These are phyloP conservation scores for Fragum fragum DNA, from an alignment of 2,888 invertebrate species.

Conservation along the genomic window DNA sequence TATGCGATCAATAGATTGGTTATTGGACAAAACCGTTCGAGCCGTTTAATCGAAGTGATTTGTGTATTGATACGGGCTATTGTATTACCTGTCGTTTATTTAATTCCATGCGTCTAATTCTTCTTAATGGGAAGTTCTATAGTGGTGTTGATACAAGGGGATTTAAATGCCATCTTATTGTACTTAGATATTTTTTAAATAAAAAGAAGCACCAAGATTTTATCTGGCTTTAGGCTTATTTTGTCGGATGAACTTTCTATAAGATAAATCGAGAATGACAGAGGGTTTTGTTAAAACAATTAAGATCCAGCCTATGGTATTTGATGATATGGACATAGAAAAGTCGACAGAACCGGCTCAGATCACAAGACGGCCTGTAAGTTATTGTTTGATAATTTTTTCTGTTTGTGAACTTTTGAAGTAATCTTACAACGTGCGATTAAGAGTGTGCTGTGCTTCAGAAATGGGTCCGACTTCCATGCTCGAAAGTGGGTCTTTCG, in stretches of 20 bases:
- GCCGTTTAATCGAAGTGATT: slow-evolving; percentile 20
- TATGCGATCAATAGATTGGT: slow-evolving; percentile 27
- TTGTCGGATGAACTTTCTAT: background rate
- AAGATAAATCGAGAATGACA: slow-evolving; percentile 5
- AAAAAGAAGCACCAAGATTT: too few relatives aligned
- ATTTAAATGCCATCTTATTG: background rate
- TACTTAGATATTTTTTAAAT: too few relatives aligned
- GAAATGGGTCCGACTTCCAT: too few relatives aligned
- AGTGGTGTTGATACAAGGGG: background rate
- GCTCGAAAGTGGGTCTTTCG: too few relatives aligned
- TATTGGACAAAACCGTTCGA: slow-evolving; percentile 21
- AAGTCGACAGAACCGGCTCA: background rate
- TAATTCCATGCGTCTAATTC: slow-evolving; percentile 14
- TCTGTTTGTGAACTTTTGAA: too few relatives aligned
- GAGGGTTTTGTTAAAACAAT: slow-evolving; percentile 58
- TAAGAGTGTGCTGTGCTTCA: too few relatives aligned
- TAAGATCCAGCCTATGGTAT: slow-evolving; percentile 40
- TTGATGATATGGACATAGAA: slow-evolving; percentile 50
- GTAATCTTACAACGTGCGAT: too few relatives aligned
- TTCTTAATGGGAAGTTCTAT: background rate
- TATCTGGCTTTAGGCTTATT: too few relatives aligned
- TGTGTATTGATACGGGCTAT: slow-evolving; percentile 21
- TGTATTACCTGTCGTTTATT: slow-evolving; percentile 22
- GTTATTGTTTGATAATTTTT: too few relatives aligned
- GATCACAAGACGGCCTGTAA: slow-evolving; percentile 13